phyloP scores from a whole-genome alignment of 2,113 vertebrate genomes.

The Copsychus sechellarum region DNA sequence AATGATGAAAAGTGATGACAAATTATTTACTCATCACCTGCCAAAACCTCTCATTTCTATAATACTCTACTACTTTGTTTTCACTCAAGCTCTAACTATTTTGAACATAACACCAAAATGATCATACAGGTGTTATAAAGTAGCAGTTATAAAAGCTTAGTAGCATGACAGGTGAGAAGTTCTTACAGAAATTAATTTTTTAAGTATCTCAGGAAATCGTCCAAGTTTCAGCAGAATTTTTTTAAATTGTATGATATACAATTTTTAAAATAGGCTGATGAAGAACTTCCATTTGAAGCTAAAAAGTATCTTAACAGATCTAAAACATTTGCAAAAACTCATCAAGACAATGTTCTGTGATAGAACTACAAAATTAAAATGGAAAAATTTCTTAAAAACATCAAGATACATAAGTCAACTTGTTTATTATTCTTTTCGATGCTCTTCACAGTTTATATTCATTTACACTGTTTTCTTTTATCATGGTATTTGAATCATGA shows the following conservation, averaged over 20 bases:
- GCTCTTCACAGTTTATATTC: background rate
- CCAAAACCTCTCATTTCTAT: background rate
- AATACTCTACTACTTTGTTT: background rate
- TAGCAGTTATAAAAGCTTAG: background rate
- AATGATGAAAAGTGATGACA: background rate
- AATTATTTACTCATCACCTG: background rate
- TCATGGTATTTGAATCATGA: background rate
- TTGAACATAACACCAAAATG: background rate
- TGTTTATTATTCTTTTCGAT: background rate
- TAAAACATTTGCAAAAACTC: background rate
- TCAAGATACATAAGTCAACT: background rate
- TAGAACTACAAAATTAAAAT: background rate
- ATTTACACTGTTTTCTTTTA: background rate
- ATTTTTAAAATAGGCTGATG: background rate
- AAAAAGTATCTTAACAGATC: background rate
- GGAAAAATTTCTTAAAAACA: background rate
- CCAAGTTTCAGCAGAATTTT: background rate
- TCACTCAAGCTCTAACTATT: background rate
- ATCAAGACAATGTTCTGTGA: background rate
- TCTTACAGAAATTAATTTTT: background rate
- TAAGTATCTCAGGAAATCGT: background rate
- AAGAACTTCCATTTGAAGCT: background rate
- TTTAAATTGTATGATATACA: background rate
- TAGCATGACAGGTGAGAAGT: background rate
- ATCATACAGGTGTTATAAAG: fast-evolving